These are phyloP conservation scores for Lutraria lutraria DNA, from an alignment of 2,888 invertebrate genomes.

Conservation along the genomic window DNA sequence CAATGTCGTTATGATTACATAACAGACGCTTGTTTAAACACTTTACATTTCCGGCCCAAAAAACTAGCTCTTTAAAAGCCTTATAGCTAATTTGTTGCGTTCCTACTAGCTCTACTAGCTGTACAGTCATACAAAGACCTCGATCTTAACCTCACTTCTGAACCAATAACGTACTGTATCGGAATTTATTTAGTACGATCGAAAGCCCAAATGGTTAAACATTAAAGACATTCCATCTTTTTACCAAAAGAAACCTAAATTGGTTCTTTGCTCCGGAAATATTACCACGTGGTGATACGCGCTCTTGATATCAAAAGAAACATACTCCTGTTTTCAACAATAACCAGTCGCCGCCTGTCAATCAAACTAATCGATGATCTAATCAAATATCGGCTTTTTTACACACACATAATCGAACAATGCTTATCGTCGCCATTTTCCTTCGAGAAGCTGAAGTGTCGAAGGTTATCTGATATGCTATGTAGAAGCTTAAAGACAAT, in stretches of 20 bases:
- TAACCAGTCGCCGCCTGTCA: too few species aligned
- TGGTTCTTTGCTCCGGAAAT: slow-evolving; percentile 17
- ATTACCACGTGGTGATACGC: slow-evolving; percentile 49
- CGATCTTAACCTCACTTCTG: slow-evolving; percentile 37
- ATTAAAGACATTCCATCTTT: slow-evolving; percentile 55
- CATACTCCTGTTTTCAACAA: slow-evolving; percentile 38
- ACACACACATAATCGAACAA: too few species aligned
- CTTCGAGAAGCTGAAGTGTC: too few species aligned
- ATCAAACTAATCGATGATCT: too few species aligned
- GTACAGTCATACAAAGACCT: slow-evolving; percentile 46
- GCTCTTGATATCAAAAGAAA: slow-evolving; percentile 47
- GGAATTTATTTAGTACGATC: slow-evolving; percentile 53
- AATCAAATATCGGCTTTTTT: too few species aligned
- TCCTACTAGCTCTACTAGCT: slow-evolving; percentile 41
- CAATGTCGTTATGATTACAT: too few species aligned
- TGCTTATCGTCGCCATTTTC: too few species aligned
- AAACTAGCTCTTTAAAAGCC: slow-evolving; percentile 39
- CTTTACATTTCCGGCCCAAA: slow-evolving; percentile 39
- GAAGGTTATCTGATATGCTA: too few species aligned
- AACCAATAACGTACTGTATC: slow-evolving; percentile 46
- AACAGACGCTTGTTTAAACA: slow-evolving; percentile 16
- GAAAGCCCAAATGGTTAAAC: slow-evolving; percentile 64
- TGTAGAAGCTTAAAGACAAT: too few species aligned
- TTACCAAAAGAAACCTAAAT: slow-evolving; percentile 30
- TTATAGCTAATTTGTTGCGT: slow-evolving; percentile 34